Conservation (phyloP, 92 coral and sea anemone species). For the Parazoanthus swiftii region DNA sequence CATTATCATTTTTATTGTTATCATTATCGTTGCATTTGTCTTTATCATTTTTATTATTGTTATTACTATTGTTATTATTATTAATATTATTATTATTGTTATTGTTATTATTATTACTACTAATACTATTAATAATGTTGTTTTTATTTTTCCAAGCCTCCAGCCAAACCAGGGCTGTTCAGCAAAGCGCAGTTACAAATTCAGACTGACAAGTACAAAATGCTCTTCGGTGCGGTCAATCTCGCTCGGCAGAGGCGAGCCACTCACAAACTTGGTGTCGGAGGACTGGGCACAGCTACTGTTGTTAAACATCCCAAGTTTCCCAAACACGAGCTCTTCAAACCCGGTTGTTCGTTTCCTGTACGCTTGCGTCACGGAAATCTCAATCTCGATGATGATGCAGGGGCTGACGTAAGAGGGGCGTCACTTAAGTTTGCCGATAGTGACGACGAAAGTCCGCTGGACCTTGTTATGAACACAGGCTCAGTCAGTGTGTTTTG, state of each 20-base stretch:
- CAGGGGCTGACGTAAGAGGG: slow-evolving; percentile 54
- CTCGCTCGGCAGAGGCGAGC: slow-evolving; percentile 57
- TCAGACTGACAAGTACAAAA: slow-evolving; percentile 55
- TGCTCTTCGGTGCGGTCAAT: slow-evolving; percentile 60
- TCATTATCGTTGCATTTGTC: too few relatives aligned
- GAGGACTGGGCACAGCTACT: slow-evolving; percentile 62
- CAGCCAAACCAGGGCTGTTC: slow-evolving; percentile 63
- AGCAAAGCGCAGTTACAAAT: slow-evolving; percentile 59
- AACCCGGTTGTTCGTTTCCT: slow-evolving; percentile 56
- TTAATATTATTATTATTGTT: too few relatives aligned
- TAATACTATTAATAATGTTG: neutral
- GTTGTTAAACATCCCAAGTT: slow-evolving; percentile 66
- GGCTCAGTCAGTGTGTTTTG: slow-evolving; percentile 58
- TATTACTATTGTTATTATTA: too few relatives aligned
- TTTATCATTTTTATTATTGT: too few relatives aligned
- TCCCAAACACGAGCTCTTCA: slow-evolving; percentile 67
- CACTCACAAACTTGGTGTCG: slow-evolving; percentile 73
- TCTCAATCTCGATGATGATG: slow-evolving; percentile 48
- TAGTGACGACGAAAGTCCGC: slow-evolving; percentile 55
- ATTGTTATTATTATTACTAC: too few relatives aligned
- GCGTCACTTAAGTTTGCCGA: slow-evolving; percentile 63
- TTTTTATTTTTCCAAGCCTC: slow-evolving; percentile 51
- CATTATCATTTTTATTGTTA: too few relatives aligned
- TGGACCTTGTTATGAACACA: slow-evolving; percentile 61
- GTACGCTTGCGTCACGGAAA: slow-evolving; percentile 60